Base-by-base conservation (phyloP, 2,888 invertebrate species). In the Drosophila putrida region DNA sequence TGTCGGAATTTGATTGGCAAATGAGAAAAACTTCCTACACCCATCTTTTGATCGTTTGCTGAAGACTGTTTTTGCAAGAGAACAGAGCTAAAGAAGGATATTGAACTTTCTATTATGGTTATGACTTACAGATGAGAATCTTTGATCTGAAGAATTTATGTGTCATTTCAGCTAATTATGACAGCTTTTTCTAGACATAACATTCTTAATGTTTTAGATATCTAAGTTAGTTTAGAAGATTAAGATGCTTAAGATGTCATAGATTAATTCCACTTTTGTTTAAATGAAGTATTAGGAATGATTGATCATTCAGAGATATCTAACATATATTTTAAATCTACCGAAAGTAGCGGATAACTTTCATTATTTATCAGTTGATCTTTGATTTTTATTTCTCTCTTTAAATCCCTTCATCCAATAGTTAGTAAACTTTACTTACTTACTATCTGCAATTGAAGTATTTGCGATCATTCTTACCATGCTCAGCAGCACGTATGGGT, bases 401-500 rank as follows among this genome's bases (percentile, higher is more conserved):
- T 28, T 28, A 28, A 10, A 6, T 43, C 11, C 6, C 5, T 25
- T 43, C 6, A 10, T 41, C 5, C 20, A 41, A 10, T 20, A 20
- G 41, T 20, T 20, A 20, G 5, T 11, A 11, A 25, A 1, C 11
- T 1, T 10, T 20, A 10, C 36, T 38, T n/a, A 36, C 15, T 39
- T 20, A 10, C 9, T 10, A 39, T 15, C 4, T 20, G 20, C 10
- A 4, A 41, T 41, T 5, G 4, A 20, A 25, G 20, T 25, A 43
- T 5, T 43, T 25, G 3, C 11, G 6, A n/a, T 25, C 0, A 46
- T 33, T 28, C 86, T 88, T 79, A 91, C 91, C 91, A 68, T 90
- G 75, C 59, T 90, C 91, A 13, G 88, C 57, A 0, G 83, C 88
- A n/a, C 92, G 81, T 38, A 91, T 85, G 4, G 91, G 92, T 25